Evolutionary conservation across 2,113 vertebrate species (phyloP).

Genomic region (Neodon shergylaensis): DNA sequence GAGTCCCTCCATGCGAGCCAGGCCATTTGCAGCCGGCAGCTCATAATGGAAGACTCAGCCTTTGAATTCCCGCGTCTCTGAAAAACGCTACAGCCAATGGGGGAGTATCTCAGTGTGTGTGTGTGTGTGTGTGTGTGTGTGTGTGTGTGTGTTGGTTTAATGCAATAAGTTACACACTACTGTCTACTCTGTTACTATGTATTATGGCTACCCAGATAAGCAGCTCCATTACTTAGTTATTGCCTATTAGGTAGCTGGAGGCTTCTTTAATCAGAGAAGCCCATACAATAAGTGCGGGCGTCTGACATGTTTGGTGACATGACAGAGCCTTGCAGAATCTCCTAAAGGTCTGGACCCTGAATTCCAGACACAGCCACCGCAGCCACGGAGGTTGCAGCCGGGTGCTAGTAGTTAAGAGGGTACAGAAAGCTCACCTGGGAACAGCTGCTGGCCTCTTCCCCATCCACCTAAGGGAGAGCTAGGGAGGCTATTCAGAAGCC

Average conservation of each 20-base stretch:
- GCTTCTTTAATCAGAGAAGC: not conserved
- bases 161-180: not conserved
- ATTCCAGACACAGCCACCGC: too few species aligned
- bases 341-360: not conserved
- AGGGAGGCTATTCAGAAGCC: not conserved
- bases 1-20: not conserved
- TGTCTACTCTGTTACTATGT: not conserved
- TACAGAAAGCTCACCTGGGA: not conserved
- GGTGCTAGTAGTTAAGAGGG: too few species aligned
- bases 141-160: not conserved
- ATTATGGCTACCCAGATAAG: not conserved
- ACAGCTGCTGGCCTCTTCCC: not conserved
- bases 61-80: conserved; percentile 16
- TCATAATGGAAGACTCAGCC: not conserved
- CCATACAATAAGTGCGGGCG: not conserved
- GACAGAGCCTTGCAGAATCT: not conserved
- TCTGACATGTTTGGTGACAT: not conserved
- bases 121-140: not conserved
- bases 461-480: not conserved
- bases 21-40: not conserved
- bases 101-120: not conserved
- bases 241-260: not conserved
- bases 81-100: not conserved
- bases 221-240: not conserved
- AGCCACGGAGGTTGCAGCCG: accelerated